Conservation (phyloP, 2,888 invertebrate species). For the Diarsia mendica region DNA sequence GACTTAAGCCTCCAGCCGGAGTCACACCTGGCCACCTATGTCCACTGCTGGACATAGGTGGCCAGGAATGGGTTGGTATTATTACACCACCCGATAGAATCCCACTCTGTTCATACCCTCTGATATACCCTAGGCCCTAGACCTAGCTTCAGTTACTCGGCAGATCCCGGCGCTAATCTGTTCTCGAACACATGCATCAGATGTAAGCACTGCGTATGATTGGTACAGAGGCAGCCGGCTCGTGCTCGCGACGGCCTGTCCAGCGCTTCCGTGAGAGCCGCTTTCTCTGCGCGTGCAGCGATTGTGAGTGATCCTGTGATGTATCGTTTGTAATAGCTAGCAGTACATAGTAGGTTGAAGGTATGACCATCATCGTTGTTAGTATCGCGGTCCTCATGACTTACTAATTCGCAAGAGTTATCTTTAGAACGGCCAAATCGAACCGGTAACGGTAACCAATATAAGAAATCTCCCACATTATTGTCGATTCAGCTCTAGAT, state of each 20-base stretch:
- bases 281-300: constrained; percentile 68
- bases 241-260: constrained; percentile 29
- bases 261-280: constrained; percentile 62
- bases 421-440: not conserved
- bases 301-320: constrained; percentile 13
- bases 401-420: not conserved
- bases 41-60: too few species aligned
- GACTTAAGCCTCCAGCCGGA: too few species aligned
- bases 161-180: not conserved
- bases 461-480: too few species aligned
- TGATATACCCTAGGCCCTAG: not conserved
- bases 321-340: not conserved
- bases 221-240: not conserved
- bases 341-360: not conserved
- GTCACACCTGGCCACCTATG: too few species aligned
- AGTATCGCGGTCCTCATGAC: not conserved
- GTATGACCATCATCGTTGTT: not conserved
- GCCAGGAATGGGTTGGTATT: not conserved
- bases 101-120: not conserved
- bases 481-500: too few species aligned
- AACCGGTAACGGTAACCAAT: not conserved
- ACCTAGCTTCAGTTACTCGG: not conserved
- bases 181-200: constrained; percentile 1
- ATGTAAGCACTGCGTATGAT: constrained; percentile 12
- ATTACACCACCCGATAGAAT: not conserved